phyloP scores from a whole-genome alignment of 2,797 vertebrate species.

The Sebastes goodei region DNA sequence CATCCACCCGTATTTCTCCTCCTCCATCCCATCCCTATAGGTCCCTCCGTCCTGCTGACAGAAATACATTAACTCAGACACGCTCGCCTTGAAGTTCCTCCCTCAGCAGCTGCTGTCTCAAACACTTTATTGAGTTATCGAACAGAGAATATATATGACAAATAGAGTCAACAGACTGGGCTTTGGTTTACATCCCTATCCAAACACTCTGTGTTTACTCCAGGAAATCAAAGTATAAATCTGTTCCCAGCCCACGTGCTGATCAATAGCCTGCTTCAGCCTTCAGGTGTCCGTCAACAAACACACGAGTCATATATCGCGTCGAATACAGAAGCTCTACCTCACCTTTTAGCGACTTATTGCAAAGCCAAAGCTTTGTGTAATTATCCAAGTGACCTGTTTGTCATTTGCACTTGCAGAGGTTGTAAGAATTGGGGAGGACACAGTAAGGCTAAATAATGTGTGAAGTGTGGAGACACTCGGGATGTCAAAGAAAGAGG shows the following conservation, averaged over 20 bases:
- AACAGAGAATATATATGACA: constrained; percentile 81
- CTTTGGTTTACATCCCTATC: constrained; percentile 77
- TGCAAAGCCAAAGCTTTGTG: constrained; percentile 23
- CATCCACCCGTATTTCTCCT: constrained; percentile 41
- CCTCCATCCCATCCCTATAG: constrained; percentile 31
- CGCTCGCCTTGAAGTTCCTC: constrained; percentile 73
- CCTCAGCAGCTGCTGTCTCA: constrained; percentile 78
- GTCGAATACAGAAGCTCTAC: constrained; percentile 18
- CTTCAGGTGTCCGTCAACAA: constrained; percentile 69
- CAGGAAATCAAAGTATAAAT: constrained; percentile 80
- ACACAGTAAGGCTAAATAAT: not conserved
- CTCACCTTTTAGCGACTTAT: constrained; percentile 12
- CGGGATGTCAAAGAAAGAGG: not conserved
- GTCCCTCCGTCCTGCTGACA: constrained; percentile 71
- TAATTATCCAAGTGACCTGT: constrained; percentile 22
- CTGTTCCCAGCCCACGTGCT: constrained; percentile 50
- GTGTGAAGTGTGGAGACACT: not conserved
- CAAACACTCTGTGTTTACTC: constrained; percentile 75
- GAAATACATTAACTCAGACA: constrained; percentile 80
- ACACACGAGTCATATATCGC: constrained; percentile 30
- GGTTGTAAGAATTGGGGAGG: not conserved
- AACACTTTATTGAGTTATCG: constrained; percentile 82
- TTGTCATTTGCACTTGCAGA: constrained; percentile 28
- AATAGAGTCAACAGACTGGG: constrained; percentile 78
- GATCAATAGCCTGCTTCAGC: constrained; percentile 67